phyloP scores from a whole-genome alignment of 2,797 vertebrate genomes.

The Lepidocolaptes lacrymiger region DNA sequence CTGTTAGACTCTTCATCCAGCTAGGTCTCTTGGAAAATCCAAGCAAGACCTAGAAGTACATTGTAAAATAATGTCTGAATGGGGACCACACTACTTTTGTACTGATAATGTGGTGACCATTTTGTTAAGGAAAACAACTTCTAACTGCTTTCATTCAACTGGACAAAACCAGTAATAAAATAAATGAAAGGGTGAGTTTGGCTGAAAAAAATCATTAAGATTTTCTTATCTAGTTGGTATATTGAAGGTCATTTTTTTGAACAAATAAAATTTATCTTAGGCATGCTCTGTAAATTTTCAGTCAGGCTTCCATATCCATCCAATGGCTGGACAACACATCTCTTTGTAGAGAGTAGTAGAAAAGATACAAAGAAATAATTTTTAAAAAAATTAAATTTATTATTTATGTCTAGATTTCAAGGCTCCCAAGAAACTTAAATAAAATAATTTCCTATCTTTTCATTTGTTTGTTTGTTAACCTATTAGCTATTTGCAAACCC shows the following conservation, averaged over 20 bases:
- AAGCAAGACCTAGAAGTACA: background rate
- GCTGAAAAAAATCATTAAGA: background rate
- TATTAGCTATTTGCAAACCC: background rate
- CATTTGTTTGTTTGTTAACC: background rate
- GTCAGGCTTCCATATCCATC: background rate
- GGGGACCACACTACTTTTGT: background rate
- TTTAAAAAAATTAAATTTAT: background rate
- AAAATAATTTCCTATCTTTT: background rate
- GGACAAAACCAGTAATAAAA: background rate
- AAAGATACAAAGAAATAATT: background rate
- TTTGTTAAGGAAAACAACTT: background rate
- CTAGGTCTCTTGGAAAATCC: constrained; percentile 2
- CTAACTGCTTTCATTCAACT: background rate
- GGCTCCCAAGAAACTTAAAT: background rate
- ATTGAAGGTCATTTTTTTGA: background rate
- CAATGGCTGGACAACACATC: background rate
- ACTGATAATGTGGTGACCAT: background rate
- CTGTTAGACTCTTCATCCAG: constrained; percentile 16
- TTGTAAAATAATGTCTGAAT: background rate
- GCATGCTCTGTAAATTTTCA: background rate
- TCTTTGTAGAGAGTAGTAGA: background rate
- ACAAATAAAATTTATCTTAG: background rate
- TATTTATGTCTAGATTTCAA: background rate
- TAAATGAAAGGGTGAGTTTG: background rate
- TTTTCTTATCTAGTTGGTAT: background rate